These are phyloP conservation scores for Platyscapa corneri DNA, from an alignment of 1,140 invertebrate genomes.

Conservation along the genomic window DNA sequence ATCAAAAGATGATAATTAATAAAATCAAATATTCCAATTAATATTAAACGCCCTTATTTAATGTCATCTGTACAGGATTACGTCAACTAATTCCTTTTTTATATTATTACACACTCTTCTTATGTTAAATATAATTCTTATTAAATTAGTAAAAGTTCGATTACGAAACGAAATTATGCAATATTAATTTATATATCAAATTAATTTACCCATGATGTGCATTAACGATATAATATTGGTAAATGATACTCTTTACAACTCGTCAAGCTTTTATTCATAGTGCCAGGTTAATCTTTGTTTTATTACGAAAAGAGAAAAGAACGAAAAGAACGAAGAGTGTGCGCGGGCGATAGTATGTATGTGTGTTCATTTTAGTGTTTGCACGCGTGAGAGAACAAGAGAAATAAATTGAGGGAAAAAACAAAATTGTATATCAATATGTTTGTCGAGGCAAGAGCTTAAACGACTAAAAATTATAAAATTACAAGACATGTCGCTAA, in stretches of 20 bases:
- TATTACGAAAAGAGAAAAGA: background rate
- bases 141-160: background rate
- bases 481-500: background rate
- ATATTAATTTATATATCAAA: background rate
- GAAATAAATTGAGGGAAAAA: conserved; percentile 33
- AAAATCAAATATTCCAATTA: background rate
- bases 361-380: conserved; percentile 46
- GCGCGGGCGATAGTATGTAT: conserved; percentile 17
- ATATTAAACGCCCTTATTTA: background rate
- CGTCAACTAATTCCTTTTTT: conserved; percentile 4
- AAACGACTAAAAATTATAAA: conserved; percentile 29
- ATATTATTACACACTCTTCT: background rate
- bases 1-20: background rate
- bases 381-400: conserved; percentile 38
- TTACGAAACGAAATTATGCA: background rate
- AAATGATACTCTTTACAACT: background rate
- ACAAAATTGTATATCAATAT: conserved; percentile 43
- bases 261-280: background rate
- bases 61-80: background rate
- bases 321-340: conserved; percentile 36
- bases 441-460: conserved; percentile 43
- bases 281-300: conserved; percentile 3
- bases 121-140: background rate
- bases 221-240: background rate
- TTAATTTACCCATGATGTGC: background rate